Conservation (phyloP, 2,113 vertebrate genomes). For the Pitta sordida region DNA sequence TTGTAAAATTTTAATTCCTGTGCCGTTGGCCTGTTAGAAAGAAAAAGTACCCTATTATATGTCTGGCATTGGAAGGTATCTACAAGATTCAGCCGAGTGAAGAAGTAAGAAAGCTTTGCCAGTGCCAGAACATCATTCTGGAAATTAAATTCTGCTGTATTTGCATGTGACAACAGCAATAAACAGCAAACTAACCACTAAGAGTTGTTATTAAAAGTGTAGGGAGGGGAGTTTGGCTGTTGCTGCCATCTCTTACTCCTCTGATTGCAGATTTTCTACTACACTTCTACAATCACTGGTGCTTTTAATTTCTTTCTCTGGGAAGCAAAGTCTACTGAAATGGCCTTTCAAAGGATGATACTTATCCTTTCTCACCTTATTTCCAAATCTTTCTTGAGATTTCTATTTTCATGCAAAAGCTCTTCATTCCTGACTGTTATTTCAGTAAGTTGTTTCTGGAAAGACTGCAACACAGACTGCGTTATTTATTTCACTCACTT, state of each 20-base stretch:
- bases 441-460: conserved; percentile 80
- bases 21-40: conserved; percentile 70
- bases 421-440: conserved; percentile 71
- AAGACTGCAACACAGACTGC: conserved; percentile 67
- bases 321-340: not conserved
- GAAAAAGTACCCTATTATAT: not conserved
- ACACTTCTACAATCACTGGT: not conserved
- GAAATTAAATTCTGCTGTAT: not conserved
- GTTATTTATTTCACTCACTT: not conserved
- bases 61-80: not conserved
- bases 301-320: not conserved
- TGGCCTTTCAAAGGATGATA: not conserved
- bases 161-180: not conserved
- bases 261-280: not conserved
- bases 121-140: not conserved
- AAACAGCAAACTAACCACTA: not conserved
- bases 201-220: not conserved
- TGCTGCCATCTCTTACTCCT: not conserved
- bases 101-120: not conserved
- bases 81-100: not conserved
- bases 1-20: conserved; percentile 82
- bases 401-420: conserved; percentile 74
- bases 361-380: conserved; percentile 70
- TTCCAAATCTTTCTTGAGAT: conserved; percentile 79
- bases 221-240: not conserved